These are phyloP conservation scores for Empidonax traillii DNA, from an alignment of 2,113 vertebrate genomes.

Conservation along the genomic window DNA sequence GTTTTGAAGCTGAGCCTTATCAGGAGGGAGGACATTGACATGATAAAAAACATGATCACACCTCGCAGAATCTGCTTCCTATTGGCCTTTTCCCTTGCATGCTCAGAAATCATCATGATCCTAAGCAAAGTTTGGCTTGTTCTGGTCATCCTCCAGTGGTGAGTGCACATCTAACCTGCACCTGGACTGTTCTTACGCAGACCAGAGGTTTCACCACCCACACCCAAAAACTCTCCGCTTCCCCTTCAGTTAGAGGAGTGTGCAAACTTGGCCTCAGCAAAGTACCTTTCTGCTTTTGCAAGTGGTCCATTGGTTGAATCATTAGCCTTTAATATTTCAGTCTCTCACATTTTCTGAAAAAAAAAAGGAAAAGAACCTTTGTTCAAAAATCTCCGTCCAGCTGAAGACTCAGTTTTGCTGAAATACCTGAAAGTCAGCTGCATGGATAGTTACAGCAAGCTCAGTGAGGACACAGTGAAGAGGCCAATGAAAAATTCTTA, in stretches of 20 bases:
- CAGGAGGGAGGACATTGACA: fast-evolving
- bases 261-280: not conserved
- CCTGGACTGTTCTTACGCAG: not conserved
- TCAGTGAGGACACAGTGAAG: not conserved
- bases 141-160: too few species aligned
- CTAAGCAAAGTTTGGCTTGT: not conserved
- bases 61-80: not conserved
- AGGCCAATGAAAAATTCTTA: not conserved
- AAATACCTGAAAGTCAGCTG: not conserved
- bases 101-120: not conserved
- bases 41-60: not conserved
- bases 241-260: fast-evolving
- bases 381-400: not conserved
- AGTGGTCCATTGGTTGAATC: not conserved
- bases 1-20: not conserved
- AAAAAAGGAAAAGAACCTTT: not conserved
- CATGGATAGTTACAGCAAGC: not conserved
- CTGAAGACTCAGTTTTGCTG: not conserved
- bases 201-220: fast-evolving
- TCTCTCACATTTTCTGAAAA: not conserved
- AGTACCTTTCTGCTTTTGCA: not conserved
- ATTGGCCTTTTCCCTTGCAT: not conserved
- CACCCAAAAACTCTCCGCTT: not conserved
- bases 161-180: fast-evolving
- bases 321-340: not conserved